Evolutionary conservation across 2,888 invertebrate genomes (phyloP).

Genomic region (Dryococelus australis): DNA sequence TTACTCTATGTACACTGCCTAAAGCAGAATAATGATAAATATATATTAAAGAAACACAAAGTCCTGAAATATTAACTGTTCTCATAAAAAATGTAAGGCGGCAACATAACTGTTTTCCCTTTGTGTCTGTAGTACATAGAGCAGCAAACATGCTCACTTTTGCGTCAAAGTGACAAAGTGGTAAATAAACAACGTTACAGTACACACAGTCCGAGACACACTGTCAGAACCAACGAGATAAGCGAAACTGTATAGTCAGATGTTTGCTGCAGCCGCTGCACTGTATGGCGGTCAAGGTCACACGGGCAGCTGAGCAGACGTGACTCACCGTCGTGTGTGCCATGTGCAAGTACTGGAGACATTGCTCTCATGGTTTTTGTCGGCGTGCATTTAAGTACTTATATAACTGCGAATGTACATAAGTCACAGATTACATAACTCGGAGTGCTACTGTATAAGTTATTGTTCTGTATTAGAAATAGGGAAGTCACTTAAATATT

Average conservation of each 20-base stretch:
- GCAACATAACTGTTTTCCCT: neutral
- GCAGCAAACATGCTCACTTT: neutral
- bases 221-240: no score
- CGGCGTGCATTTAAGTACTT: neutral
- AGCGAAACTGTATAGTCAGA: no score
- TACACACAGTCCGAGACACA: no score
- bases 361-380: neutral
- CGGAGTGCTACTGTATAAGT: neutral
- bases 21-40: neutral
- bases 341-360: neutral
- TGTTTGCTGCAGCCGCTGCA: no score
- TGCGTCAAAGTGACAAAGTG: no score
- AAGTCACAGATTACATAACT: neutral
- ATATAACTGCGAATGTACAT: neutral
- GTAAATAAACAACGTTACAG: no score
- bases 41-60: neutral
- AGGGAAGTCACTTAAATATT: neutral
- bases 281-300: neutral
- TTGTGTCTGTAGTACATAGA: neutral
- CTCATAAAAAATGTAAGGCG: neutral
- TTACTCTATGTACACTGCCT: neutral
- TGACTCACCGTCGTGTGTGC: neutral
- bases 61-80: neutral
- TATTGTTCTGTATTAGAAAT: neutral
- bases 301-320: neutral